Evolutionary conservation across 53 echinoderm and acorn worm genomes (phyloP).

Genomic region (Arbacia lixula): DNA sequence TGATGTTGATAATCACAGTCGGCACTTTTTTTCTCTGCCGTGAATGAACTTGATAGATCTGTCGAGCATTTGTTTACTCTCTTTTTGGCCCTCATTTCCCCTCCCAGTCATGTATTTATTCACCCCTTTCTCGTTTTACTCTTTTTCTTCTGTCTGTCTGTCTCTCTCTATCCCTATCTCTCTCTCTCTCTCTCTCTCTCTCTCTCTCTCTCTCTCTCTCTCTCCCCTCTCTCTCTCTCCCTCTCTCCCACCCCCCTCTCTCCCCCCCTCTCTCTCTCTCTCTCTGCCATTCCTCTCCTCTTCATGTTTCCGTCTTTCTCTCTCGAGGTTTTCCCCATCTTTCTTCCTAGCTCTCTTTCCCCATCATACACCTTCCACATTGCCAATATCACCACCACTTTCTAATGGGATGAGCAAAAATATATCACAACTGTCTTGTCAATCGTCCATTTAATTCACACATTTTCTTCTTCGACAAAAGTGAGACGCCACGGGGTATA

Average conservation of each 20-base stretch:
- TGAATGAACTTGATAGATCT: no score
- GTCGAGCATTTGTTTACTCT: no score
- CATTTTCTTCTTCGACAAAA: background rate
- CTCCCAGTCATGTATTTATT: background rate
- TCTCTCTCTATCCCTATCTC: background rate
- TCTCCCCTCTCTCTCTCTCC: no score
- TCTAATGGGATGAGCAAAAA: background rate
- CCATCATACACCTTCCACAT: background rate
- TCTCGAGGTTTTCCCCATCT: no score
- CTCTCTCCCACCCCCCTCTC: background rate
- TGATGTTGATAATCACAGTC: no score
- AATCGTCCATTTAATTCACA: no score
- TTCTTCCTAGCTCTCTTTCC: background rate
- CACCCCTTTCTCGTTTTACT: background rate
- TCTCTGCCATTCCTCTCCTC: background rate
- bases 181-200: background rate
- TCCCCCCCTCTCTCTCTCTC: background rate
- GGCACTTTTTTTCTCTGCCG: background rate
- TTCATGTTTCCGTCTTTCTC: background rate
- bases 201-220: conserved; percentile 3
- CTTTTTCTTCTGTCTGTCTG: no score
- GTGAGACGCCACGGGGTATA: no score
- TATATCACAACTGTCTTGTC: no score
- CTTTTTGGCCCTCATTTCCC: background rate
- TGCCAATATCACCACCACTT: background rate